Base-by-base conservation (phyloP, 2,888 invertebrate species). In the Sarcophaga subvicina region DNA sequence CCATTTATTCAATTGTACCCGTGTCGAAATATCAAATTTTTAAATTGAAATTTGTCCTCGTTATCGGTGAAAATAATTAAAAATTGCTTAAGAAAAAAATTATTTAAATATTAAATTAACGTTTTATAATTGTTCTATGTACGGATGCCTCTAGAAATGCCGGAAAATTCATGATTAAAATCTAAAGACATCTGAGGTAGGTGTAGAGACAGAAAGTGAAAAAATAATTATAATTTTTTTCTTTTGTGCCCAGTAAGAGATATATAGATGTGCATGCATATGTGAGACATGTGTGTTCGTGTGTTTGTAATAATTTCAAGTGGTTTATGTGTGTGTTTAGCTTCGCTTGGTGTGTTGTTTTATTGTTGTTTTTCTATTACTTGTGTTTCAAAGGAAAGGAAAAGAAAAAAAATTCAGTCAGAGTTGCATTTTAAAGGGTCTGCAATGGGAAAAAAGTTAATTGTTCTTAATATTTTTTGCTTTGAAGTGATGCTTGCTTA, bases 161-260 rank as follows among this genome's bases (percentile, higher is more conserved):
- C 92, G 93, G 94, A 94, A 95, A 95, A 94, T 94, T 95, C 94
- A 94, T 94, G 95, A 96, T 95, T 95, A 94, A 95, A 93, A 91
- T 84, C 54, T 64, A 90, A 90, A 91, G 90, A 90, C 90, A 90
- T 94, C 95, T 95, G 95, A 93, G 93, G 93, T 93, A 92, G 88
- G 95, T 95, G 73, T 75, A 77, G 67, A 79, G 78, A 86, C 72
- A 77, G 77, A 75, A 80, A 84, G n/a, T 45, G 27, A 64, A 45
- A 73, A 62, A 60, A 76, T 73, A 82, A 79, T 82, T 72, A 67
- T 62, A 66, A 75, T 83, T 70, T 17, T 25, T 17, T 27, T 72
- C 49, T 47, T 37, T 37, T 25, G 22, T 59, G 20, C 20, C 14
- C 17, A 60, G 14, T 25, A n/a, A 17, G 37, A 37, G 37, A 37